phyloP scores from a whole-genome alignment of 1,140 invertebrate genomes.

The Microvelia longipes region DNA sequence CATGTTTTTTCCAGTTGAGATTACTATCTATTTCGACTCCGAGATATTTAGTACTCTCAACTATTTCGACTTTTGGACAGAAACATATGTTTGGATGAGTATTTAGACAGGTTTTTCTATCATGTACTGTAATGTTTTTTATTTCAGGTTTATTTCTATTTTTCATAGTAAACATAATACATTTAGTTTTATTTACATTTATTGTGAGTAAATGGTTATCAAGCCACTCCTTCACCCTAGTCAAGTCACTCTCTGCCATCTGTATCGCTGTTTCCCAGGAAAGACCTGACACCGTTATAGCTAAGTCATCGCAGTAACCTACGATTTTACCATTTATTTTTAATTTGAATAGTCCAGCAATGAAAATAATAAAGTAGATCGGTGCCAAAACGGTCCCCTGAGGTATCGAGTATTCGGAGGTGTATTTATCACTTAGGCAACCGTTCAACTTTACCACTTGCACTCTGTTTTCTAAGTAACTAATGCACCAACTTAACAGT shows the following conservation, averaged over 20 bases:
- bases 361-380: background rate
- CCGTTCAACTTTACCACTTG: background rate
- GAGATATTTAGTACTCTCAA: too few species aligned
- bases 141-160: too few species aligned
- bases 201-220: too few species aligned
- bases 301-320: background rate
- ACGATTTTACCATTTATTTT: background rate
- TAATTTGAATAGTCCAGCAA: background rate
- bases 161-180: too few species aligned
- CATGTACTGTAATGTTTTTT: too few species aligned
- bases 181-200: too few species aligned
- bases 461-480: background rate
- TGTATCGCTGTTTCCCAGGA: background rate
- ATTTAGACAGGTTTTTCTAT: too few species aligned
- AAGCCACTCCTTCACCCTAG: too few species aligned
- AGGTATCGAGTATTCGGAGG: background rate
- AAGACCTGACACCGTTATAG: background rate
- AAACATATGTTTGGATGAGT: too few species aligned
- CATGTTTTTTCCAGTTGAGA: too few species aligned
- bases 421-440: background rate
- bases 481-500: background rate
- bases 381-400: background rate
- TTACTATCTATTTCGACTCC: too few species aligned
- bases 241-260: background rate
- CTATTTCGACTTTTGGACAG: too few species aligned